Evolutionary conservation across 2,113 vertebrate genomes (phyloP).

Genomic region (Misgurnus anguillicaudatus): DNA sequence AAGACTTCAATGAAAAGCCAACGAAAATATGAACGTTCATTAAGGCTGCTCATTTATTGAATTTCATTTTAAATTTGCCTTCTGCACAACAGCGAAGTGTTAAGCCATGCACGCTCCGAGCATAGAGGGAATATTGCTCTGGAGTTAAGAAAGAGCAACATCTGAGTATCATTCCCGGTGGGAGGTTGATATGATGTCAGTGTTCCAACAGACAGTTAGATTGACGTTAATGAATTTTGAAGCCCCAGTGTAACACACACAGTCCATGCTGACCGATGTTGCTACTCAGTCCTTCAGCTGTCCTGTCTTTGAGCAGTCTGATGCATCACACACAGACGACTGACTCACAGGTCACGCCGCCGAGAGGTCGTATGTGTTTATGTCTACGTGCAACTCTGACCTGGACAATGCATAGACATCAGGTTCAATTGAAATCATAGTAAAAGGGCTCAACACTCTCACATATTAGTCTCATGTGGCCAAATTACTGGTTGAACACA

Average conservation of each 20-base stretch:
- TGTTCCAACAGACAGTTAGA: neutral
- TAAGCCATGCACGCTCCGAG: too few species aligned
- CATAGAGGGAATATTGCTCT: too few species aligned
- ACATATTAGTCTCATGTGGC: neutral
- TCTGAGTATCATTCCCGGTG: neutral
- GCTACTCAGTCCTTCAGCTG: slow-evolving; percentile 13
- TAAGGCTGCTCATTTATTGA: too few species aligned
- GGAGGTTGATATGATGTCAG: neutral
- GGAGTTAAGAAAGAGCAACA: neutral
- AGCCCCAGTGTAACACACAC: slow-evolving; percentile 17
- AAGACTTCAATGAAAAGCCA: too few species aligned
- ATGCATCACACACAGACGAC: neutral
- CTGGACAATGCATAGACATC: neutral
- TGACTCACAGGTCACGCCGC: slow-evolving; percentile 27
- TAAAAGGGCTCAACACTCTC: slow-evolving; percentile 1
- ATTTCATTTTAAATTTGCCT: too few species aligned
- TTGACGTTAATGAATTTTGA: slow-evolving; percentile 26
- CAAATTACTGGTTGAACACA: slow-evolving; percentile 9
- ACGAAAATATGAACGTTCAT: too few species aligned
- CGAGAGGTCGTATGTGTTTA: neutral
- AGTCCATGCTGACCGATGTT: slow-evolving; percentile 23
- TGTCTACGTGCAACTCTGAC: neutral
- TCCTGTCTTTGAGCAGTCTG: slow-evolving; percentile 30
- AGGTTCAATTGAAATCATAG: slow-evolving; percentile 3
- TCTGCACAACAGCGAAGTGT: too few species aligned